Evolutionary conservation across 2,888 invertebrate species (phyloP).

Genomic region (Drosophila macrothrix): DNA sequence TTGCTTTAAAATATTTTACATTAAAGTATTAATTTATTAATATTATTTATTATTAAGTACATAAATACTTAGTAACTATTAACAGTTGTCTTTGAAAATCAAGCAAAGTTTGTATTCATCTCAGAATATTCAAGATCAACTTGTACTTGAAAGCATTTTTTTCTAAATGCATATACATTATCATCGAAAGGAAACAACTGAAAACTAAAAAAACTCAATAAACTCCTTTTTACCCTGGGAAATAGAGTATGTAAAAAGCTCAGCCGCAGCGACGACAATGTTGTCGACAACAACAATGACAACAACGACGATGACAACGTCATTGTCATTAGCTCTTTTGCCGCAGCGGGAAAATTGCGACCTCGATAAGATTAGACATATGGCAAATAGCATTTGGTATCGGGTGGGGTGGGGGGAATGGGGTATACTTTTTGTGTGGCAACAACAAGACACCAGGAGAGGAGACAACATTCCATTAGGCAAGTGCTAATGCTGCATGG

Average conservation of each 20-base stretch:
- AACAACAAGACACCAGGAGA: constrained; percentile 48
- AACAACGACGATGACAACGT: constrained; percentile 39
- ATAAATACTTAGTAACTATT: not conserved
- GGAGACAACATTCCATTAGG: constrained; percentile 56
- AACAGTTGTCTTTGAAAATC: not conserved
- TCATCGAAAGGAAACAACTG: not conserved
- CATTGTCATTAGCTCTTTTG: constrained; percentile 64
- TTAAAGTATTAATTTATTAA: not conserved
- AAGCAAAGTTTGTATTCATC: not conserved
- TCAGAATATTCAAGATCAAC: not conserved
- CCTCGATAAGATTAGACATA: constrained; percentile 74
- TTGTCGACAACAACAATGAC: constrained; percentile 14
- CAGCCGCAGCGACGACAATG: constrained; percentile 43
- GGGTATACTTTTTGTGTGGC: constrained; percentile 44
- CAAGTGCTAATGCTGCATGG: constrained; percentile 58
- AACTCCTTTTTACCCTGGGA: not conserved
- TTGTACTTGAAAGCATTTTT: not conserved
- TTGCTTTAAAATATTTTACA: not conserved
- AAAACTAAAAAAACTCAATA: not conserved
- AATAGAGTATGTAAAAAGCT: constrained; percentile 15
- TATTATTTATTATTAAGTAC: no score
- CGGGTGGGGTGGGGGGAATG: constrained; percentile 15
- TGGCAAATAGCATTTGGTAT: constrained; percentile 37
- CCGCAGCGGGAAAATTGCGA: constrained; percentile 69
- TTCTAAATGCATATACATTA: not conserved